Conservation (phyloP, 2,888 invertebrate genomes). For the Urechis unicinctus region DNA sequence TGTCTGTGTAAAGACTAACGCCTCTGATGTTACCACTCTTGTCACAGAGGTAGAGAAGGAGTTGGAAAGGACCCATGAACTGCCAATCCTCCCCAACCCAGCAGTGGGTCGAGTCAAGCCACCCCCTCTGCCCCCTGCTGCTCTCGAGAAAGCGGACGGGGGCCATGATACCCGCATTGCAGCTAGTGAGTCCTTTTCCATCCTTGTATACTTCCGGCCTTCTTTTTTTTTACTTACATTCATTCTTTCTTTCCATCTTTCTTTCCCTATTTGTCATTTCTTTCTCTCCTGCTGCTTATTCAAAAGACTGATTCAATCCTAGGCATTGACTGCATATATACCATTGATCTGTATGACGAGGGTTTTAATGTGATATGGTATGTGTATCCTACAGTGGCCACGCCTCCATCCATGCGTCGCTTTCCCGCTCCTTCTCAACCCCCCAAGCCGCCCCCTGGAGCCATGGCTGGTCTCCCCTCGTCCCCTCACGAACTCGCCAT, state of each 20-base stretch:
- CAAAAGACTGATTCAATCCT: no score
- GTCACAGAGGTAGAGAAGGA: slow-evolving; percentile 90
- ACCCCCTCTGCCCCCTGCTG: neutral
- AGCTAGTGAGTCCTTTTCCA: neutral
- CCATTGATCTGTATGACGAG: no score
- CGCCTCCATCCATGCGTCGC: neutral
- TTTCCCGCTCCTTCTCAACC: no score
- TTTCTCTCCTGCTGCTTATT: no score
- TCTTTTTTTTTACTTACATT: neutral
- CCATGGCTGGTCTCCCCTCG: neutral
- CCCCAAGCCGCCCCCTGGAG: no score
- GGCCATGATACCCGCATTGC: neutral
- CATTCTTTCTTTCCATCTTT: neutral
- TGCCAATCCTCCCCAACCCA: neutral
- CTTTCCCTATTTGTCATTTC: no score
- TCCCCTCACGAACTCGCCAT: slow-evolving; percentile 17
- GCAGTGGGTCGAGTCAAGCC: neutral
- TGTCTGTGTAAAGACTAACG: no score
- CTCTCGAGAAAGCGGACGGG: no score
- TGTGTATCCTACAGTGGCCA: slow-evolving; percentile 2
- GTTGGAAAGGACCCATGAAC: slow-evolving; percentile 26
- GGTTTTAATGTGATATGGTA: no score
- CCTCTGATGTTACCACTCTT: no score
- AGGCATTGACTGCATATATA: no score
- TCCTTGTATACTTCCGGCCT: neutral